Percentiles rank a stretch among this genome's conserved stretches.
Conservation (phyloP, 2,113 vertebrate species). For the Probosciger aterrimus region DNA sequence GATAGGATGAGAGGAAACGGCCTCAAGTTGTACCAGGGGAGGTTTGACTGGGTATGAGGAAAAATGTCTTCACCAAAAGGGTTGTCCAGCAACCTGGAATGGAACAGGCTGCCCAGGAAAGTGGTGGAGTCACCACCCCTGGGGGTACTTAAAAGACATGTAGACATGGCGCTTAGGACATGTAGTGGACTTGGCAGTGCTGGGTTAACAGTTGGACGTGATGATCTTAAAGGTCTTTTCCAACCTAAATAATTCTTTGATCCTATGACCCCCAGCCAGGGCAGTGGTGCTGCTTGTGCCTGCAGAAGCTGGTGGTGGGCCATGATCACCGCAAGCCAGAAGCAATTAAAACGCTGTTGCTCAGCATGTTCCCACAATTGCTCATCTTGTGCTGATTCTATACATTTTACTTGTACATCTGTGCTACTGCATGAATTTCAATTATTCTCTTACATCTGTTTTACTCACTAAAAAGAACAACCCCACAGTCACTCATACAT, state of each 20-base stretch:
- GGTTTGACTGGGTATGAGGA: neutral
- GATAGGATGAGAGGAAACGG: neutral
- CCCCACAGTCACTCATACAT: rapidly evolving
- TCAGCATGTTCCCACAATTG: neutral
- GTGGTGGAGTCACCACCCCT: neutral
- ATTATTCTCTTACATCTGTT: neutral
- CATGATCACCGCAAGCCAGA: neutral
- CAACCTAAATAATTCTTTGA: neutral
- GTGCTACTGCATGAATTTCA: neutral
- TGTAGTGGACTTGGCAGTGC: neutral
- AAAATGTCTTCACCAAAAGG: neutral
- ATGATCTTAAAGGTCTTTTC: neutral
- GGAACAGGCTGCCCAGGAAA: neutral
- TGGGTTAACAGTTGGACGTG: neutral
- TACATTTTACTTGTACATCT: neutral
- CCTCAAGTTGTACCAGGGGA: neutral
- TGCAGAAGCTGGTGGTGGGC: neutral
- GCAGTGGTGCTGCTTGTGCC: neutral
- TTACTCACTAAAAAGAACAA: neutral
- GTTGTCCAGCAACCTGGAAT: neutral
- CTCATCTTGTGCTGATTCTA: neutral
- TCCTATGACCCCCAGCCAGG: rapidly evolving
- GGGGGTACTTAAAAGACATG: neutral
- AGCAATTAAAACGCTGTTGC: neutral
- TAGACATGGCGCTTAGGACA: neutral